Conservation (phyloP, 2,113 vertebrate species). For the Acanthochromis polyacanthus region DNA sequence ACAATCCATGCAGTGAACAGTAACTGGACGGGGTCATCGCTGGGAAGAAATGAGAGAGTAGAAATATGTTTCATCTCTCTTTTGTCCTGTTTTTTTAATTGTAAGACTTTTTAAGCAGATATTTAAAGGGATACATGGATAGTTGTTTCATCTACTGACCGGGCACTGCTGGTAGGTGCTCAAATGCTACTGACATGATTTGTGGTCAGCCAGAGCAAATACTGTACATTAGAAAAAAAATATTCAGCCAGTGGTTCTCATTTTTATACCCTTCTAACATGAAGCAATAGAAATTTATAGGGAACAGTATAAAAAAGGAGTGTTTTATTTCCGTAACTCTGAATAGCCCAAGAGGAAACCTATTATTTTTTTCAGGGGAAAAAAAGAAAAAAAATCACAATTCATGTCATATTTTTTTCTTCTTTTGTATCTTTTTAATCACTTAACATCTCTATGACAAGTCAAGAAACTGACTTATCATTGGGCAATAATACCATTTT, state of each 20-base stretch:
- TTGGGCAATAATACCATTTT: conserved; percentile 20
- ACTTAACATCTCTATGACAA: background rate
- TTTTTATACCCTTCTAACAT: too few relatives aligned
- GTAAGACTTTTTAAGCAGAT: too few relatives aligned
- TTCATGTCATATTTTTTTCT: background rate
- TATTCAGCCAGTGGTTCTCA: background rate
- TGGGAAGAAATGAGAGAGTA: conserved; percentile 1
- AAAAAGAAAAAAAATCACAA: background rate
- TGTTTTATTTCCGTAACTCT: too few relatives aligned
- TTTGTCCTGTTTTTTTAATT: background rate
- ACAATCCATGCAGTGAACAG: conserved; percentile 6
- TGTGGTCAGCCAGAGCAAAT: background rate
- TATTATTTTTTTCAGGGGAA: background rate
- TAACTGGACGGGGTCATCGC: conserved; percentile 11
- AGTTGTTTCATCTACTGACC: too few relatives aligned
- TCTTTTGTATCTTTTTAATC: background rate
- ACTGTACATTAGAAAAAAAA: background rate
- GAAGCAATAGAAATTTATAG: too few relatives aligned
- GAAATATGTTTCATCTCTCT: background rate
- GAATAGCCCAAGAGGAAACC: background rate
- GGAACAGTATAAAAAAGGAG: too few relatives aligned
- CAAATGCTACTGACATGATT: background rate
- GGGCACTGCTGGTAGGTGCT: background rate
- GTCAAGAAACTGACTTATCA: conserved; percentile 9
- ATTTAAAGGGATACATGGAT: too few relatives aligned